Conservation (phyloP, 1,140 invertebrate species). For the Rhopalosiphum maidis region DNA sequence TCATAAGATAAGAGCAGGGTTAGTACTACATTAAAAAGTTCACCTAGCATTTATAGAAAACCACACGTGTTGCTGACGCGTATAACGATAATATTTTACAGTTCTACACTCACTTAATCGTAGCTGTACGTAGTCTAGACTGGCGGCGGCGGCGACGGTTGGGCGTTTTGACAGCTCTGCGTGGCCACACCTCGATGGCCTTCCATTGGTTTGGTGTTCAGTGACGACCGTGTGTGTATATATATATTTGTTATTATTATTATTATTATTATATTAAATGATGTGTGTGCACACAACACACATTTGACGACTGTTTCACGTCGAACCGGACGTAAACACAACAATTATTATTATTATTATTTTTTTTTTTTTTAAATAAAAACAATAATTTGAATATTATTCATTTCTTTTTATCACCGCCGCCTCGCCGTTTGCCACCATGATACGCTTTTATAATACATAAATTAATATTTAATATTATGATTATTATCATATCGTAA, state of each 20-base stretch:
- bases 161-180: constrained; percentile 33
- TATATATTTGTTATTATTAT: neutral
- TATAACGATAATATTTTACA: neutral
- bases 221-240: neutral
- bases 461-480: neutral
- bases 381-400: neutral
- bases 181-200: constrained; percentile 47
- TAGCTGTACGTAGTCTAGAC: neutral
- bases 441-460: neutral
- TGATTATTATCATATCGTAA: neutral
- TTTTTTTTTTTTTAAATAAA: neutral
- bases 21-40: neutral
- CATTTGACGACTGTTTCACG: neutral
- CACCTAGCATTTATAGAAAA: neutral
- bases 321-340: constrained; percentile 15
- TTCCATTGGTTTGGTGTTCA: constrained; percentile 49
- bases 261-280: neutral
- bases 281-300: neutral
- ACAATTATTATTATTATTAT: neutral
- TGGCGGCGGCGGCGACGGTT: neutral
- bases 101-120: neutral
- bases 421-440: neutral
- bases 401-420: neutral
- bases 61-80: neutral
- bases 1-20: no score